Percentiles rank a stretch among this genome's conserved stretches.
Conservation (phyloP, 2,888 invertebrate genomes). For the Lycophotia porphyrea region DNA sequence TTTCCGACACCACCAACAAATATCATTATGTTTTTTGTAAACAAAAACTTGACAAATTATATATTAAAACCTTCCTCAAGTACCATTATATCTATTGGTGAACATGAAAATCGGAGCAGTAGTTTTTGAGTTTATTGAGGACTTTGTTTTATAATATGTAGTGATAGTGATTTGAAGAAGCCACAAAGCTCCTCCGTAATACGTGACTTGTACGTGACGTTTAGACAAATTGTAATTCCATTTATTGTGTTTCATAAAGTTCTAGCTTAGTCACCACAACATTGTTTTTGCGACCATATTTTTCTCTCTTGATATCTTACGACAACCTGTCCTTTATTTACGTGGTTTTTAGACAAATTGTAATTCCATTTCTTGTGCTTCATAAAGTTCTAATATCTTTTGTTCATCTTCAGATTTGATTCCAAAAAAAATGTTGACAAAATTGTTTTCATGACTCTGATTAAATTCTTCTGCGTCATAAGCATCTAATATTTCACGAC, state of each 20-base stretch:
- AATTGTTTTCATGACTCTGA: neutral
- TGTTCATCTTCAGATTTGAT: neutral
- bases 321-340: neutral
- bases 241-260: neutral
- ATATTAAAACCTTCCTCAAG: no score
- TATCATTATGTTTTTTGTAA: no score
- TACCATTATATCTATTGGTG: no score
- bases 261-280: neutral
- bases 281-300: neutral
- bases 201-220: neutral
- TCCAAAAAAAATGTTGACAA: neutral
- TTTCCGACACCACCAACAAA: no score
- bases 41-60: no score
- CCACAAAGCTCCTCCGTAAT: neutral
- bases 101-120: no score
- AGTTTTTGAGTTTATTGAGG: no score
- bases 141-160: no score
- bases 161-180: neutral
- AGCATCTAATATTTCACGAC: constrained; percentile 1
- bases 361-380: neutral
- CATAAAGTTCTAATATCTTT: neutral
- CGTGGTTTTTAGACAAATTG: neutral
- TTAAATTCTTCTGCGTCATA: constrained; percentile 8
- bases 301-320: neutral
- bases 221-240: neutral